Evolutionary conservation across 35 echinoderm and acorn worm genomes (phyloP).

Genomic region (Ophiothrix spiculata): DNA sequence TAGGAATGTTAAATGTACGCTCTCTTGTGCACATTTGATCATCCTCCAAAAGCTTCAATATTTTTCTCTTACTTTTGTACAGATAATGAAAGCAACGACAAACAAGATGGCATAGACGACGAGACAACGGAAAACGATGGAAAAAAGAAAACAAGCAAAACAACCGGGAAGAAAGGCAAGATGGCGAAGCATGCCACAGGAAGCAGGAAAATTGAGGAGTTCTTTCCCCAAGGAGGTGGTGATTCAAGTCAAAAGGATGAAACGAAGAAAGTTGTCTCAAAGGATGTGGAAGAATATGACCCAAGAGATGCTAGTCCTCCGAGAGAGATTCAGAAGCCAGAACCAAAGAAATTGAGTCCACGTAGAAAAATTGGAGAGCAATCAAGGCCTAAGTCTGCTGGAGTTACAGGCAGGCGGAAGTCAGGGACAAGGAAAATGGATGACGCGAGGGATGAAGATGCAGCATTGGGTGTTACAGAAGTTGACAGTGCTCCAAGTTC

Average conservation of each 20-base stretch:
- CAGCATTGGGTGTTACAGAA: not conserved
- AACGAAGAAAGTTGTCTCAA: not conserved
- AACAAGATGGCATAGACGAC: not conserved
- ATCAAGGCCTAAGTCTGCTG: not conserved
- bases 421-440: not conserved
- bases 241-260: not conserved
- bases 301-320: no score
- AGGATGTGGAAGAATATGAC: no score
- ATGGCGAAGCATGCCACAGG: not conserved
- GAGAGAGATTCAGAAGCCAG: not conserved
- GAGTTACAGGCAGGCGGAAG: conserved; percentile 8
- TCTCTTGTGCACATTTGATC: no score
- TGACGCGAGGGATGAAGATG: conserved; percentile 1
- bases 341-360: not conserved
- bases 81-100: no score
- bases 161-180: not conserved
- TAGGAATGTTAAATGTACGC: no score
- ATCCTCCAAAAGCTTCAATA: no score
- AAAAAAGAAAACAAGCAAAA: no score
- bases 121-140: not conserved
- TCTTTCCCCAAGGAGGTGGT: not conserved
- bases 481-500: not conserved
- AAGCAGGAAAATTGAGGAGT: not conserved
- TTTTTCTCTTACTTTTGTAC: no score
- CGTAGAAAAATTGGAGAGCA: not conserved